Evolutionary conservation across 2,888 invertebrate species (phyloP).

Genomic region (Conus canariensis): DNA sequence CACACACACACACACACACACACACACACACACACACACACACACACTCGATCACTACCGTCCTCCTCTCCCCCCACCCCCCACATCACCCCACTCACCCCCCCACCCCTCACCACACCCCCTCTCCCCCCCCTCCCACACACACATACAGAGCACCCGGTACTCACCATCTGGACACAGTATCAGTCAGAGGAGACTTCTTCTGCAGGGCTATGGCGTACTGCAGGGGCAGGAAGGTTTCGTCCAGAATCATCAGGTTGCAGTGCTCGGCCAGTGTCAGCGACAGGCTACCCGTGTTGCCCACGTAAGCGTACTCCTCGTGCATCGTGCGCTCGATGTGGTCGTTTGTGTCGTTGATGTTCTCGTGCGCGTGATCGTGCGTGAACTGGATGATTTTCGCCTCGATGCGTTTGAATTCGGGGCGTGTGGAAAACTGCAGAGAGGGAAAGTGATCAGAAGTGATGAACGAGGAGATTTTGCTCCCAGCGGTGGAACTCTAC

Average conservation of each 20-base stretch:
- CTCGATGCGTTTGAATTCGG: conserved; percentile 24
- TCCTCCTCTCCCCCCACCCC: neutral
- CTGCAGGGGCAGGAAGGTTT: conserved; percentile 38
- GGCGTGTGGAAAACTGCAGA: conserved; percentile 24
- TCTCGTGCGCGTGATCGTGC: neutral
- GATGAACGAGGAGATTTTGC: too few species aligned
- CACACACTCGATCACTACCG: too few species aligned
- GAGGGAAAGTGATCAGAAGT: neutral
- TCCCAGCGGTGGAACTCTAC: too few species aligned
- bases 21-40: neutral
- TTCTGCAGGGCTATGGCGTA: conserved; percentile 36
- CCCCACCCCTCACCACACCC: neutral
- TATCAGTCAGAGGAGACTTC: conserved; percentile 20
- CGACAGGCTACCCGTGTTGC: conserved; percentile 27
- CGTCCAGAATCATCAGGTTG: conserved; percentile 28
- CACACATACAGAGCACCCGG: too few species aligned
- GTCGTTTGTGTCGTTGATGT: conserved; percentile 20
- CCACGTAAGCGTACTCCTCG: conserved; percentile 34
- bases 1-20: neutral
- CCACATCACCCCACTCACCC: neutral
- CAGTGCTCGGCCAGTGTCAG: conserved; percentile 13
- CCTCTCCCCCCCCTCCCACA: neutral
- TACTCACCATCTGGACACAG: conserved; percentile 21
- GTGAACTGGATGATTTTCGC: conserved; percentile 16
- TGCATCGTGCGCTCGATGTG: neutral